Conservation (phyloP, 1,140 invertebrate genomes). For the Drosophila obscura region DNA sequence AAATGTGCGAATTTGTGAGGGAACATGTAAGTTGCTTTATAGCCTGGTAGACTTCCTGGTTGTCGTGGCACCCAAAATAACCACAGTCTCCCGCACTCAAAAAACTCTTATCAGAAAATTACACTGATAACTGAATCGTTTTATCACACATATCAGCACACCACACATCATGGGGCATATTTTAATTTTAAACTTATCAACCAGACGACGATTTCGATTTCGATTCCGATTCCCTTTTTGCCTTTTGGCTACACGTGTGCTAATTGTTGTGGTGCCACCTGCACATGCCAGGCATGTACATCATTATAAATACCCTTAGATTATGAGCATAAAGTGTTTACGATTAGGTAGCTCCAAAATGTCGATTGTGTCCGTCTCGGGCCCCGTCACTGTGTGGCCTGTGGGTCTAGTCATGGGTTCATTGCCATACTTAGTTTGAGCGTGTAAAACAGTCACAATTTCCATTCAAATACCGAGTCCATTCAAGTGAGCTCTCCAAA, state of each 20-base stretch:
- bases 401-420: no score
- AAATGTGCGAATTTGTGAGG: conserved; percentile 70
- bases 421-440: neutral
- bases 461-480: conserved; percentile 14
- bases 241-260: conserved; percentile 32
- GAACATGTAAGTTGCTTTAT: conserved; percentile 64
- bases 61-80: conserved; percentile 18
- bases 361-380: conserved; percentile 25
- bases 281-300: conserved; percentile 2
- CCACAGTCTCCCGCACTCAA: conserved; percentile 1
- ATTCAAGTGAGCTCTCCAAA: neutral
- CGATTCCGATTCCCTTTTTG: no score
- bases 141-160: conserved; percentile 32
- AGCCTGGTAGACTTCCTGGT: conserved; percentile 31
- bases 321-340: conserved; percentile 34
- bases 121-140: conserved; percentile 45
- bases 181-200: conserved; percentile 49
- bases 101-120: conserved; percentile 54
- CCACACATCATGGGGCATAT: conserved; percentile 32
- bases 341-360: conserved; percentile 12
- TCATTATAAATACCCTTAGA: conserved; percentile 22
- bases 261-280: conserved; percentile 15
- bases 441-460: neutral
- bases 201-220: neutral
- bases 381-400: no score